Conservation (phyloP, 2,888 invertebrate genomes). For the Drosophila parthenogenetica region DNA sequence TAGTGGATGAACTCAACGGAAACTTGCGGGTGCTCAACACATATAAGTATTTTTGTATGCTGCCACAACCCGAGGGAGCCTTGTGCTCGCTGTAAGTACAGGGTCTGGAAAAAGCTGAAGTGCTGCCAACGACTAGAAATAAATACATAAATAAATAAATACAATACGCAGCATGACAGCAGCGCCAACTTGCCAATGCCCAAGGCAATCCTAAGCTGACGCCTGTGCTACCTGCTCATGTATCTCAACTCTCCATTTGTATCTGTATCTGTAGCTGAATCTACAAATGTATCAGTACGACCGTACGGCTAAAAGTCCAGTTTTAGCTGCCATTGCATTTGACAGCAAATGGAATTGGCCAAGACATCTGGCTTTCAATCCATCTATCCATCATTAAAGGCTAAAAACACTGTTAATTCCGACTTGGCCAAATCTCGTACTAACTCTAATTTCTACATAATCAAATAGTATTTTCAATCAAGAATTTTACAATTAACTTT, state of each 20-base stretch:
- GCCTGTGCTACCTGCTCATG: constrained; percentile 16
- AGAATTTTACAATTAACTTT: too few relatives aligned
- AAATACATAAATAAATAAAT: constrained; percentile 68
- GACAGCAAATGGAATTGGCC: constrained; percentile 1
- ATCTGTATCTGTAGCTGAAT: constrained; percentile 6
- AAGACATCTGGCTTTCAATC: constrained; percentile 5
- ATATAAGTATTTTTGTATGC: too few relatives aligned
- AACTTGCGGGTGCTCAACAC: too few relatives aligned
- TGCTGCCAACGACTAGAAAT: constrained; percentile 62
- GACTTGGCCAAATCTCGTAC: too few relatives aligned
- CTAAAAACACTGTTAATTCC: not conserved
- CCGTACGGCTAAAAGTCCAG: constrained; percentile 46
- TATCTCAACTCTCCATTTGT: constrained; percentile 13
- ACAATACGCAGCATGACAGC: constrained; percentile 67
- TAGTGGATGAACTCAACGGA: too few relatives aligned
- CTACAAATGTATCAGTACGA: constrained; percentile 3
- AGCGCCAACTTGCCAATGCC: constrained; percentile 53
- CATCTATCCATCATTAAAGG: constrained; percentile 4
- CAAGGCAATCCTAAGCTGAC: constrained; percentile 28
- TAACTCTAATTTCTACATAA: too few relatives aligned
- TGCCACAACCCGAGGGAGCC: too few relatives aligned
- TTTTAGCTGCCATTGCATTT: constrained; percentile 36
- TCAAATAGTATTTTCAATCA: not conserved
- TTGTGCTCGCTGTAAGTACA: too few relatives aligned
- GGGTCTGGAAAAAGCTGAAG: constrained; percentile 34